Base-by-base conservation (phyloP, 2,888 invertebrate genomes). In the Psylliodes chrysocephalus region DNA sequence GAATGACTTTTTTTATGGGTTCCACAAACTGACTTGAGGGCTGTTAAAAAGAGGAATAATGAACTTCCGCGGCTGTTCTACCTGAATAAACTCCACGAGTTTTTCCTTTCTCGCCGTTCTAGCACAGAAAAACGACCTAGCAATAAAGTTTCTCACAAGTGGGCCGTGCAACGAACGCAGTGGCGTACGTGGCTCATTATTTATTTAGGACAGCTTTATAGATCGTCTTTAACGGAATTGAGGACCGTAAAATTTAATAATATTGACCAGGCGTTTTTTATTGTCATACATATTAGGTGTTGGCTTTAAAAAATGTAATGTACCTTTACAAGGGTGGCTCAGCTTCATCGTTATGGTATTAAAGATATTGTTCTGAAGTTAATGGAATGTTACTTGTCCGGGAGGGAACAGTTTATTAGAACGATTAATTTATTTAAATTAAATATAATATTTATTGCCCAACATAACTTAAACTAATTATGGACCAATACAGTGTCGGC, bases 111-210 rank as follows among this genome's bases (percentile, higher is more conserved):
- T 49, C 51, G 49, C 30, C 59, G 28, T 40, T 59, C 49, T 55
- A 28, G 51, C 28, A 8, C 40, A 49, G 59, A 59, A 49, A 59
- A 59, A 59, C 59, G 49, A 40, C 30, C 40, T 22, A 12, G 59
- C 59, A 59, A 59, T 59, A 59, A 59, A 59, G 49, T 59, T 59
- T 35, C 59, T 49, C 19, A 59, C 59, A 59, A 59, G 59, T 59
- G 59, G 49, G 49, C 28, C 10, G 8, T 30, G 28, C 2, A 28
- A 46, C 22, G 46, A 17, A 7, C 10, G 1, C 49, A 49, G 49
- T 49, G 28, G 49, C 49, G 49, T 28, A 42, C 42, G 18, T 17
- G 30, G 10, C 10, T 8, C 30, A 30, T 30, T 30, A 30, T 30
- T 30, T 30, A 30, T 30, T 30, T 30, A 30, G 8, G 30, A 10